These are phyloP conservation scores for Frankliniella intonsa DNA, from an alignment of 2,888 invertebrate genomes.

Conservation along the genomic window DNA sequence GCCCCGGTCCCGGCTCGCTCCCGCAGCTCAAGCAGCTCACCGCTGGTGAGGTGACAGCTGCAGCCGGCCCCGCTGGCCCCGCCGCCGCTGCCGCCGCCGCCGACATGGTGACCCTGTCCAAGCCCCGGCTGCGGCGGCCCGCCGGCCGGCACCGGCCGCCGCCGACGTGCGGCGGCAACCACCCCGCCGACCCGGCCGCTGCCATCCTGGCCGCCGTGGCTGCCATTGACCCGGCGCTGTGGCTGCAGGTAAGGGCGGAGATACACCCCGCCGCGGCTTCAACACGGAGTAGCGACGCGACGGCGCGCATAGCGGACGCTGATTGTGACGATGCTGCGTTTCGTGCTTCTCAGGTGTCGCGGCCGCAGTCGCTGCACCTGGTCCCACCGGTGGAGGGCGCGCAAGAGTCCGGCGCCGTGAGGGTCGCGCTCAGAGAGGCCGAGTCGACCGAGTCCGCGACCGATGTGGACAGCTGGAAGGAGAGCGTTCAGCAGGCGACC, in stretches of 20 bases:
- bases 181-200: neutral
- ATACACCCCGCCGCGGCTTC: neutral
- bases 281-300: neutral
- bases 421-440: neutral
- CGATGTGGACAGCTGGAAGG: neutral
- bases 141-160: neutral
- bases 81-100: neutral
- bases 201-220: slow-evolving; percentile 7
- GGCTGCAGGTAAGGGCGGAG: neutral
- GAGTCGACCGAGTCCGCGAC: neutral
- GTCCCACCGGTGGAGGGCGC: neutral
- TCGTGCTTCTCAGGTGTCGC: neutral
- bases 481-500: neutral
- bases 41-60: neutral
- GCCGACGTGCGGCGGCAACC: neutral
- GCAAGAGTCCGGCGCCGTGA: neutral
- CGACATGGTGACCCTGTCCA: slow-evolving; percentile 25
- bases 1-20: too few relatives aligned
- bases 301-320: neutral
- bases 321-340: neutral
- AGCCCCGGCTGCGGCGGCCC: slow-evolving; percentile 5
- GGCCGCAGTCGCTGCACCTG: slow-evolving; percentile 15
- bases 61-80: neutral
- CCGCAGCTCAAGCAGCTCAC: neutral
- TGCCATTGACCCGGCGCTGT: neutral